These are phyloP conservation scores for Brachyrhaphis roseni DNA, from an alignment of 2,797 vertebrate species.

Conservation along the genomic window DNA sequence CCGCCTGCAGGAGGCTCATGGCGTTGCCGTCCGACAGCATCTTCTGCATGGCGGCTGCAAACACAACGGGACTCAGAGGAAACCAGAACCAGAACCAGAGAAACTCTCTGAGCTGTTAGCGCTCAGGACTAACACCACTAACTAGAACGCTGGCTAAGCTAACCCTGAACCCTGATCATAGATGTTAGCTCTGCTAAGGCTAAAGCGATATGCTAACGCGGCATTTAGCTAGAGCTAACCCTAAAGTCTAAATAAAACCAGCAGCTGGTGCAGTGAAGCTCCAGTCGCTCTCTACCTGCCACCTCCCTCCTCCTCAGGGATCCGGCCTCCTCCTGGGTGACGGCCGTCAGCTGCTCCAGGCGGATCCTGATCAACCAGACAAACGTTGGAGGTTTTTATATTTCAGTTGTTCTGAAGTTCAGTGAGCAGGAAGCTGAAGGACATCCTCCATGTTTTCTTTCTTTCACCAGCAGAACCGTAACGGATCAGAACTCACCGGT, in stretches of 20 bases:
- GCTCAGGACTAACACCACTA: no score
- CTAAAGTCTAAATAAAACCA: no score
- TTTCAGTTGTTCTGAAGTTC: not conserved
- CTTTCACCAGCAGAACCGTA: conserved; percentile 4
- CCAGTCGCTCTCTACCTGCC: conserved; percentile 81
- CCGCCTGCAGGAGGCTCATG: conserved; percentile 86
- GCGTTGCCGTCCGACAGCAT: conserved; percentile 90
- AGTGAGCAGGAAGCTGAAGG: not conserved
- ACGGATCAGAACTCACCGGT: conserved; percentile 82
- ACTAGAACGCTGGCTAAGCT: no score
- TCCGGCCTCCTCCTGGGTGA: conserved; percentile 93
- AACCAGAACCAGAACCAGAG: not conserved
- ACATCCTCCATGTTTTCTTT: not conserved
- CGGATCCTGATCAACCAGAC: conserved; percentile 81
- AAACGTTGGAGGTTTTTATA: not conserved
- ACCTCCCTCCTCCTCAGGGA: conserved; percentile 89
- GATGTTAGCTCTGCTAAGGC: no score
- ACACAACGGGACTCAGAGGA: not conserved
- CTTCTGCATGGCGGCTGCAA: conserved; percentile 93
- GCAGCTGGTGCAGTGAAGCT: not conserved
- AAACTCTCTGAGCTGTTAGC: no score
- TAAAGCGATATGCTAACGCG: no score
- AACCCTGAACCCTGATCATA: no score
- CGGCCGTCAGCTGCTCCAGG: conserved; percentile 91
- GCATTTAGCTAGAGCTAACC: no score